phyloP scores from a whole-genome alignment of 1,140 invertebrate species.

The Drosophila ercepeae region DNA sequence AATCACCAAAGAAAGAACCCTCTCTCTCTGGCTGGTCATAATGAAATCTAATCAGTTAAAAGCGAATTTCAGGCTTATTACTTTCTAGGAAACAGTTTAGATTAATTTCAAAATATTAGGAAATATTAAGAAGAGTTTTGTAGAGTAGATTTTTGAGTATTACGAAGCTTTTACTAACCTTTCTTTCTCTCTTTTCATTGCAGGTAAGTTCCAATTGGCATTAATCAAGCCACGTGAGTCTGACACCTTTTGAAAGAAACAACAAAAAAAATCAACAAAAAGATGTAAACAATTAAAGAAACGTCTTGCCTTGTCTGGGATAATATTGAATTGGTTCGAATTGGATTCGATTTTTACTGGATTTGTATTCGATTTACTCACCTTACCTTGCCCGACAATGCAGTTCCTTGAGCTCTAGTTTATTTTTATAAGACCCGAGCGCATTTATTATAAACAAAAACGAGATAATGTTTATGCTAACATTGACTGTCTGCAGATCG shows the following conservation, averaged over 20 bases:
- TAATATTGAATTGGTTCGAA: slow-evolving; percentile 1
- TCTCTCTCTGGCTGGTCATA: too few species aligned
- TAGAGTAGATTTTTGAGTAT: background rate
- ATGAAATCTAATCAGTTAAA: slow-evolving; percentile 8
- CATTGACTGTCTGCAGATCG: slow-evolving; percentile 64
- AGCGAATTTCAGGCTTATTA: too few species aligned
- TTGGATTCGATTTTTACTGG: too few species aligned
- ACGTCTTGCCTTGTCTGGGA: slow-evolving; percentile 16
- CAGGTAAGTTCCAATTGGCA: slow-evolving; percentile 60
- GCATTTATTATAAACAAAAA: slow-evolving; percentile 51
- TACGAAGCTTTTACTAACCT: slow-evolving; percentile 22
- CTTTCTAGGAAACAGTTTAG: background rate
- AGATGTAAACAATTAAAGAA: slow-evolving; percentile 30
- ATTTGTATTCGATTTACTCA: slow-evolving; percentile 11
- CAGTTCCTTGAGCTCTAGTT: slow-evolving; percentile 22
- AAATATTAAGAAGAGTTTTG: too few species aligned
- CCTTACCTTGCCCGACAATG: slow-evolving; percentile 4
- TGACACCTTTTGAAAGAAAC: background rate
- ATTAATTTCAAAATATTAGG: background rate
- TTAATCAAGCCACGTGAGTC: slow-evolving; percentile 68
- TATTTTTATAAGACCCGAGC: slow-evolving; percentile 36
- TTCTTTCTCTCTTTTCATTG: slow-evolving; percentile 29
- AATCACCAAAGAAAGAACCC: background rate
- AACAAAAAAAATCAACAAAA: slow-evolving; percentile 2
- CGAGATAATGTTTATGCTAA: slow-evolving; percentile 67